phyloP scores from a whole-genome alignment of 2,888 invertebrate genomes.

The Drosophila cracens region DNA sequence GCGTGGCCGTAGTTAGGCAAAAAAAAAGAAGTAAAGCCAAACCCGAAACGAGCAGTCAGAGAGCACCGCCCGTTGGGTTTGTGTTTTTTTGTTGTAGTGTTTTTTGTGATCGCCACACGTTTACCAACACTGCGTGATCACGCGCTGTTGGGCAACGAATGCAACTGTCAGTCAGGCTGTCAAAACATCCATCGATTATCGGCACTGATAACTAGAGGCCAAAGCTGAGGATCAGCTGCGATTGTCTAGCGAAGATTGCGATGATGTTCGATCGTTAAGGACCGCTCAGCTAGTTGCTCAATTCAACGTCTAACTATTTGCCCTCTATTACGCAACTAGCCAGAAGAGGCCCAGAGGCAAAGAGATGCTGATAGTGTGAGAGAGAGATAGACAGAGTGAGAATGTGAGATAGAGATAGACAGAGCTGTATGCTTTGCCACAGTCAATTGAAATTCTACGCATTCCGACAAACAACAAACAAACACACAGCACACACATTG shows the following conservation, averaged over 20 bases:
- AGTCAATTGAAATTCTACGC: slow-evolving; percentile 81
- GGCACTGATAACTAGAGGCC: slow-evolving; percentile 41
- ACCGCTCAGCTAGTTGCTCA: slow-evolving; percentile 1
- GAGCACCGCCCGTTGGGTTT: slow-evolving; percentile 47
- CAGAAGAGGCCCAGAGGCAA: slow-evolving; percentile 13
- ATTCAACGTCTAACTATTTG: slow-evolving; percentile 14
- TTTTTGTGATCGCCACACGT: slow-evolving; percentile 20
- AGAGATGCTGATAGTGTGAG: slow-evolving; percentile 15
- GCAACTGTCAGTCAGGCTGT: slow-evolving; percentile 64
- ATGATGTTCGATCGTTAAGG: slow-evolving; percentile 20
- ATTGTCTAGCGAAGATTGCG: slow-evolving; percentile 27
- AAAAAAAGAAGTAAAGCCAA: slow-evolving; percentile 20
- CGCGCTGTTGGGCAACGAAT: slow-evolving; percentile 12
- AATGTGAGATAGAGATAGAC: slow-evolving; percentile 8
- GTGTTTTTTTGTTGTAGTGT: slow-evolving; percentile 7
- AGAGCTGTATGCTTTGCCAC: slow-evolving; percentile 51
- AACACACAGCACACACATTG: slow-evolving; percentile 55
- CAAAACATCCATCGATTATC: slow-evolving; percentile 64
- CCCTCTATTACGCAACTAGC: slow-evolving; percentile 45
- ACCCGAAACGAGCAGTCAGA: slow-evolving; percentile 63
- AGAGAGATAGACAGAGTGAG: slow-evolving; percentile 4
- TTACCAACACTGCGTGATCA: slow-evolving; percentile 57
- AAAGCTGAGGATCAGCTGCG: slow-evolving; percentile 46
- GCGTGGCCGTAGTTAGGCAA: slow-evolving; percentile 58
- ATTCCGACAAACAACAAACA: slow-evolving; percentile 79